Percentiles rank a stretch among this genome's conserved stretches.
These are phyloP conservation scores for Drosophila setifemur DNA, from an alignment of 1,140 invertebrate genomes.

Conservation along the genomic window DNA sequence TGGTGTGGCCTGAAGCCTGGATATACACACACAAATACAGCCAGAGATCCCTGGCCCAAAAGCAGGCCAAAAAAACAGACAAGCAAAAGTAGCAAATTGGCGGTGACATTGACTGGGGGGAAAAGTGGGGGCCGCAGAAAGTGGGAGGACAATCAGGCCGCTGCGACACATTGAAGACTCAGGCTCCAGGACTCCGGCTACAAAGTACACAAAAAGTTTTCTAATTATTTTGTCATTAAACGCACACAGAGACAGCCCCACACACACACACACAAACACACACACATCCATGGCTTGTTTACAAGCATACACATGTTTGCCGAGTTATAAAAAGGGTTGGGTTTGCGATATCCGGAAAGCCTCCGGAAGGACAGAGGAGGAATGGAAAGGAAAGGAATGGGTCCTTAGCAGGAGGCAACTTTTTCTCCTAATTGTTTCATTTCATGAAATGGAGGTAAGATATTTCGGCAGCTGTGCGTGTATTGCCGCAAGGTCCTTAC, in stretches of 20 bases:
- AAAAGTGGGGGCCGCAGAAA: background rate
- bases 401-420: slow-evolving; percentile 72
- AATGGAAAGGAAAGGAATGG: slow-evolving; percentile 6
- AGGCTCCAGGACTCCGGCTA: slow-evolving; percentile 43
- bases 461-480: slow-evolving; percentile 79
- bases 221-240: slow-evolving; percentile 81
- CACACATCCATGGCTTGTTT: slow-evolving; percentile 55
- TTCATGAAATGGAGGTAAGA: slow-evolving; percentile 79
- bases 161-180: slow-evolving; percentile 12
- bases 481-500: slow-evolving; percentile 71
- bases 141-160: slow-evolving; percentile 14
- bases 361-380: slow-evolving; percentile 4
- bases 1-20: slow-evolving; percentile 9
- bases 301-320: slow-evolving; percentile 77
- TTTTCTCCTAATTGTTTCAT: slow-evolving; percentile 81
- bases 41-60: background rate
- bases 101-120: slow-evolving; percentile 71
- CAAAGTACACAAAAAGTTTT: slow-evolving; percentile 81
- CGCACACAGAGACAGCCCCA: slow-evolving; percentile 56
- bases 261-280: slow-evolving; percentile 8
- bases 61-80: slow-evolving; percentile 8
- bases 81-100: slow-evolving; percentile 66
- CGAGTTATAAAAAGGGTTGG: slow-evolving; percentile 78
- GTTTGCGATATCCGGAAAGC: slow-evolving; percentile 71
- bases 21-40: slow-evolving; percentile 2